phyloP scores from a whole-genome alignment of 2,113 vertebrate species.

The Sturnus vulgaris region DNA sequence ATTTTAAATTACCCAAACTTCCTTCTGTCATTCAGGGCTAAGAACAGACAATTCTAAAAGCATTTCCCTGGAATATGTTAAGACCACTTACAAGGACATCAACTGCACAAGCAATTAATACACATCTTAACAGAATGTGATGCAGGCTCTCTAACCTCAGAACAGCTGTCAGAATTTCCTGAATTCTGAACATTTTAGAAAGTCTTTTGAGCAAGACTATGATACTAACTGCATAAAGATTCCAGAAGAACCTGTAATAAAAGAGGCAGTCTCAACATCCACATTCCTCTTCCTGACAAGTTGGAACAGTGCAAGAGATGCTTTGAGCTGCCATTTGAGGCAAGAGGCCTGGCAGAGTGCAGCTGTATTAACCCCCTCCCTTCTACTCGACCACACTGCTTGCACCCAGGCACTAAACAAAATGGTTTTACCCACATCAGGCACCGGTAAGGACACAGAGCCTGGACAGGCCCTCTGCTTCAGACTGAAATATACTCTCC shows the following conservation, averaged over 20 bases:
- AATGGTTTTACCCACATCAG: not conserved
- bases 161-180: not conserved
- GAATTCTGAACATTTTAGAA: not conserved
- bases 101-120: slow-evolving; percentile 27
- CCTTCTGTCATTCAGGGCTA: slow-evolving; percentile 54
- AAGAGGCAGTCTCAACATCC: not conserved
- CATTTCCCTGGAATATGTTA: slow-evolving; percentile 19
- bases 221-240: not conserved
- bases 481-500: not conserved
- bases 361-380: not conserved
- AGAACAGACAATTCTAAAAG: slow-evolving; percentile 33
- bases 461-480: not conserved
- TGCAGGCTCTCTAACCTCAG: slow-evolving; percentile 5
- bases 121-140: slow-evolving; percentile 8
- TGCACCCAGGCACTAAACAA: not conserved
- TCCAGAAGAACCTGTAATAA: slow-evolving; percentile 30
- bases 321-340: not conserved
- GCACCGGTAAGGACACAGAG: not conserved
- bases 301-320: slow-evolving; percentile 4
- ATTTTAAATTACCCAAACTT: slow-evolving; percentile 43
- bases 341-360: not conserved
- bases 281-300: slow-evolving; percentile 41
- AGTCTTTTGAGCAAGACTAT: not conserved
- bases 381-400: not conserved
- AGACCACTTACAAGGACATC: slow-evolving; percentile 1